Conservation (phyloP, 2,888 invertebrate species). For the Pogonocherus hispidulus region DNA sequence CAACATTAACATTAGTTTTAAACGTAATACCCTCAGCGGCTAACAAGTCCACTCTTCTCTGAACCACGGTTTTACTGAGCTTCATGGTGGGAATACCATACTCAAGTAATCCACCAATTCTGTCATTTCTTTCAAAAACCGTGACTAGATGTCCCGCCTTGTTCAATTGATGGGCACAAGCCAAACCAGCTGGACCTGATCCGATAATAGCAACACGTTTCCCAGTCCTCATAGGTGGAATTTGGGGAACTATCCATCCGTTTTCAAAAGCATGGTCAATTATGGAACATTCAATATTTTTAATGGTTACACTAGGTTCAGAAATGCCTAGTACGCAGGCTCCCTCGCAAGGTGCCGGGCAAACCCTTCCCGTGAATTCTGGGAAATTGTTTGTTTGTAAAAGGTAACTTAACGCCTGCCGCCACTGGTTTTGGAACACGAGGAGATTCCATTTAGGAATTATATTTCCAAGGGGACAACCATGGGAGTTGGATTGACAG, state of each 20-base stretch:
- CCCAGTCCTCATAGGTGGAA: conserved; percentile 60
- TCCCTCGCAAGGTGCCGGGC: conserved; percentile 98
- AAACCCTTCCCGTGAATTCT: conserved; percentile 78
- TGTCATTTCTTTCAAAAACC: conserved; percentile 97
- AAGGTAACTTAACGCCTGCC: conserved; percentile 91
- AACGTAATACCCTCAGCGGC: conserved; percentile 88
- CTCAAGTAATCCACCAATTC: conserved; percentile 93
- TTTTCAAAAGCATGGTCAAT: conserved; percentile 98
- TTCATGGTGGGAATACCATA: conserved; percentile 99
- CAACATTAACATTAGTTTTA: conserved; percentile 91
- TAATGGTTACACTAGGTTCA: conserved; percentile 97
- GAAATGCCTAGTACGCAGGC: conserved; percentile 93
- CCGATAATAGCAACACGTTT: conserved; percentile 79
- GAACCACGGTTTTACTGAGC: conserved; percentile 93
- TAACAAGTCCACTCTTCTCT: conserved; percentile 88
- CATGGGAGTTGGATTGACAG: conserved; percentile 92
- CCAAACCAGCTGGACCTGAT: conserved; percentile 94
- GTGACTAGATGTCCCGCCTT: conserved; percentile 97
- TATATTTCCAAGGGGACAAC: conserved; percentile 98
- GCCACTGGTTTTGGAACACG: conserved; percentile 95
- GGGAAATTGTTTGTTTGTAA: conserved; percentile 99
- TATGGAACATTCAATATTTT: conserved; percentile 98
- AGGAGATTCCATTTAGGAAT: conserved; percentile 99
- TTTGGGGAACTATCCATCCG: conserved; percentile 77
- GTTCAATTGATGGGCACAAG: conserved; percentile 97